phyloP scores from a whole-genome alignment of 2,888 invertebrate genomes.

The Empis livida region DNA sequence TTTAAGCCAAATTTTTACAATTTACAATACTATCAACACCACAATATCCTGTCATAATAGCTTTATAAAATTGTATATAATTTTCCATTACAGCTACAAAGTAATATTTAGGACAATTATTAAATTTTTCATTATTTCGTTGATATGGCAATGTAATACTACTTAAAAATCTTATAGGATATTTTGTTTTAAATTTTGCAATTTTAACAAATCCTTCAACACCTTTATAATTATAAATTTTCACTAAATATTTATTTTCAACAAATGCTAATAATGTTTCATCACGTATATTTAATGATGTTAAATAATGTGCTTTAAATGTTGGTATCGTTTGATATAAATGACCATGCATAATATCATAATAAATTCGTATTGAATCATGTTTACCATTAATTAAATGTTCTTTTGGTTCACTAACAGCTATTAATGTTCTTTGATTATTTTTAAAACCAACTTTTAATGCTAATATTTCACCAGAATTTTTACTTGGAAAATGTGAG shows the following conservation, averaged over 20 bases:
- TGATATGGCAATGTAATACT: slow-evolving; percentile 13
- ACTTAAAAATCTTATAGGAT: slow-evolving; percentile 16
- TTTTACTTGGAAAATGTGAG: slow-evolving; percentile 21
- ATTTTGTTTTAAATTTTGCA: slow-evolving; percentile 15
- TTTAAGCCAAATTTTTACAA: too few relatives aligned
- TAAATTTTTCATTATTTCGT: not conserved
- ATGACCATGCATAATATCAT: slow-evolving; percentile 33
- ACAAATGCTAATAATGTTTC: slow-evolving; percentile 40
- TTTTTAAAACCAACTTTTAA: slow-evolving; percentile 25
- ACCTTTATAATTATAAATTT: slow-evolving; percentile 28
- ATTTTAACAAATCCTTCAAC: slow-evolving; percentile 31
- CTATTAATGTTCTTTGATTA: slow-evolving; percentile 26
- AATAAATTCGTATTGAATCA: slow-evolving; percentile 37
- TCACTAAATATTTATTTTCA: slow-evolving; percentile 26
- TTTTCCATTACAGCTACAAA: slow-evolving; percentile 17
- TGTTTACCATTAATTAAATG: slow-evolving; percentile 12
- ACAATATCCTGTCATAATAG: slow-evolving; percentile 18
- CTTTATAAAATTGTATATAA: slow-evolving; percentile 22
- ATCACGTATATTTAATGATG: slow-evolving; percentile 29
- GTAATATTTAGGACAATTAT: slow-evolving; percentile 13
- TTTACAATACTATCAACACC: too few relatives aligned
- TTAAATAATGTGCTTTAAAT: slow-evolving; percentile 38
- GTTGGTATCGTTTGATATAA: slow-evolving; percentile 41
- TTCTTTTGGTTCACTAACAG: slow-evolving; percentile 21
- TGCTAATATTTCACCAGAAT: slow-evolving; percentile 26